A percentile compares a stretch with the other conserved stretches of the same genome.
Evolutionary conservation across 2,113 vertebrate species (phyloP).

Genomic region (Pseudonaja textilis): DNA sequence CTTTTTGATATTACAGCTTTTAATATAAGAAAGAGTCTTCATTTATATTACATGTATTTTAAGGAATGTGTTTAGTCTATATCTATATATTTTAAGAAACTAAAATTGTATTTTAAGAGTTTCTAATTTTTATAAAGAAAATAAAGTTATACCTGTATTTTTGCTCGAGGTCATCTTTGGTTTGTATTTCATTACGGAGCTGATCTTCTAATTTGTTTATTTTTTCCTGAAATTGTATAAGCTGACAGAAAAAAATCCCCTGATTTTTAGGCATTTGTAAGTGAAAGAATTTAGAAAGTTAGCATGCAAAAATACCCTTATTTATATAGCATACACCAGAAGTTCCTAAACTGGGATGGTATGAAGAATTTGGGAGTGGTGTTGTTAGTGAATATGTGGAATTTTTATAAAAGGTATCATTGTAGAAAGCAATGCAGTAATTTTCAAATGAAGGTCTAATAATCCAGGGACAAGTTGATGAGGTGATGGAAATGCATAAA

Average conservation of each 20-base stretch:
- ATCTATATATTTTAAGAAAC: neutral
- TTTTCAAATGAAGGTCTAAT: neutral
- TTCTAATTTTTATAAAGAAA: neutral
- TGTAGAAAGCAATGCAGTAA: neutral
- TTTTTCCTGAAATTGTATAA: constrained; percentile 86
- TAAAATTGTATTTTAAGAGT: neutral
- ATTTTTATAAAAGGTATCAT: neutral
- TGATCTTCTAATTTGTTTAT: constrained; percentile 85
- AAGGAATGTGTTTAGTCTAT: neutral
- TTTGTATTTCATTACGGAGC: constrained; percentile 86
- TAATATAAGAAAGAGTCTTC: neutral
- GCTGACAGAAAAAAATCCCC: constrained; percentile 54
- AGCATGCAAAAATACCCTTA: neutral
- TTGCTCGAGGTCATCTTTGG: constrained; percentile 90
- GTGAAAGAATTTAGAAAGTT: neutral
- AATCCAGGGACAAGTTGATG: neutral
- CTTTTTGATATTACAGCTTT: neutral
- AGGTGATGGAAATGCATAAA: neutral
- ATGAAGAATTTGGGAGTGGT: neutral
- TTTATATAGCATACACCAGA: neutral
- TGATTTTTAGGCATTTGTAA: constrained; percentile 41
- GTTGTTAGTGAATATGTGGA: neutral
- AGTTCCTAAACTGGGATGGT: neutral
- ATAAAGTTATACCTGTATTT: constrained; percentile 82
- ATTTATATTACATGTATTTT: neutral